Percentiles rank a stretch among this genome's conserved stretches.
phyloP scores from a whole-genome alignment of 2,113 vertebrate genomes.

The Camelus dromedarius region DNA sequence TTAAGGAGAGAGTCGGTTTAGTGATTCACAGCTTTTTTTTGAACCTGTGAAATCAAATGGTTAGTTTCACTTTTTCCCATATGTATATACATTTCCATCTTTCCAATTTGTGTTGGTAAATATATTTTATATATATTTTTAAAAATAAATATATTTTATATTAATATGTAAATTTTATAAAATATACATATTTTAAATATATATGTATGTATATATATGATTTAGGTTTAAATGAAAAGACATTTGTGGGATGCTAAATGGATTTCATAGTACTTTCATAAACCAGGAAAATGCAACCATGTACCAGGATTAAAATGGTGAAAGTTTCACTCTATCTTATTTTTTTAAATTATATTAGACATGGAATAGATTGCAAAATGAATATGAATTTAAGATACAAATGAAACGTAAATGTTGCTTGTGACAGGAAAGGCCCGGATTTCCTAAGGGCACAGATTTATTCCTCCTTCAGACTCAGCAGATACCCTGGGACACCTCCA shows the following conservation, averaged over 20 bases:
- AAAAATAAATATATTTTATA: too few species aligned
- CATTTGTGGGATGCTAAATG: background rate
- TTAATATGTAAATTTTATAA: background rate
- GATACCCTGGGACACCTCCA: background rate
- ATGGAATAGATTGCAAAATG: background rate
- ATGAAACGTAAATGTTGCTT: background rate
- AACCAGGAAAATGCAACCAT: background rate
- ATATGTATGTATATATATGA: background rate
- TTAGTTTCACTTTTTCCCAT: background rate
- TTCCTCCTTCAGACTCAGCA: background rate
- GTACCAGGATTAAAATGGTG: background rate
- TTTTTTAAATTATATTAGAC: background rate
- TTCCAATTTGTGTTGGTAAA: background rate
- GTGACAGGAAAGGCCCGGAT: background rate
- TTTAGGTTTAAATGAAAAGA: constrained; percentile 38
- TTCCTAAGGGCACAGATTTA: background rate
- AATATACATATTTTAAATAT: too few species aligned
- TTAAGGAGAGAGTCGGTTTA: background rate
- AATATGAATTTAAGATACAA: background rate
- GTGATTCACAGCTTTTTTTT: background rate
- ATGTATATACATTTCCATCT: background rate
- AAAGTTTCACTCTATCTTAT: background rate
- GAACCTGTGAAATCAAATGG: background rate
- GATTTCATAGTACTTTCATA: background rate
- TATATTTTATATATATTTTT: background rate